phyloP scores from a whole-genome alignment of 92 coral and sea anemone species.

The Parazoanthus swiftii region DNA sequence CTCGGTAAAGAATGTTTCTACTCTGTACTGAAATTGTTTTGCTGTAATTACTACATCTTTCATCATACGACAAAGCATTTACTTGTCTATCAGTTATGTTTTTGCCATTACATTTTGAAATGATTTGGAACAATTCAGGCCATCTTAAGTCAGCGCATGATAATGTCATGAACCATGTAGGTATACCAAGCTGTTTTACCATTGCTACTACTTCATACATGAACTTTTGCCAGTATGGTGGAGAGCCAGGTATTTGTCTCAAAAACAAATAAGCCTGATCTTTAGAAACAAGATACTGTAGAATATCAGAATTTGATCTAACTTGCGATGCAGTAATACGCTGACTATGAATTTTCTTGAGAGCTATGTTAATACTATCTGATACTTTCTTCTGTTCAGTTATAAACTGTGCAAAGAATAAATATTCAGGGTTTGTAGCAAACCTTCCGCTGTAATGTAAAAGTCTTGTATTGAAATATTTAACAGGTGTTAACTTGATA shows the following conservation, averaged over 20 bases:
- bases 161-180: conserved; percentile 35
- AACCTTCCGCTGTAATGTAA: conserved; percentile 54
- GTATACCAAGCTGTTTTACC: conserved; percentile 37
- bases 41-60: conserved; percentile 39
- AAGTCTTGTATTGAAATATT: conserved; percentile 55
- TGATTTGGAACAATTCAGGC: not conserved
- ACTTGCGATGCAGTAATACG: conserved; percentile 54
- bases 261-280: conserved; percentile 44
- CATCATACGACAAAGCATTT: conserved; percentile 43
- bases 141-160: conserved; percentile 45
- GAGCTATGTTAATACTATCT: conserved; percentile 48
- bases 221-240: conserved; percentile 44
- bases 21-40: conserved; percentile 52
- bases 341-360: conserved; percentile 61
- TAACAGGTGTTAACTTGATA: conserved; percentile 42
- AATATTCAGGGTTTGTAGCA: conserved; percentile 61
- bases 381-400: conserved; percentile 57
- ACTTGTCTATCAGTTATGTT: conserved; percentile 38
- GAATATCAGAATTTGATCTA: conserved; percentile 47
- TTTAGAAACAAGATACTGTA: conserved; percentile 44
- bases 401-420: conserved; percentile 64
- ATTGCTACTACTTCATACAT: conserved; percentile 23
- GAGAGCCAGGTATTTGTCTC: too few relatives aligned
- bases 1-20: not conserved
- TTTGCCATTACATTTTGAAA: conserved; percentile 23